A percentile compares a stretch with the other conserved stretches of the same genome.
phyloP scores from a whole-genome alignment of 2,113 vertebrate species.

The Sterrhoptilus dennistouni region DNA sequence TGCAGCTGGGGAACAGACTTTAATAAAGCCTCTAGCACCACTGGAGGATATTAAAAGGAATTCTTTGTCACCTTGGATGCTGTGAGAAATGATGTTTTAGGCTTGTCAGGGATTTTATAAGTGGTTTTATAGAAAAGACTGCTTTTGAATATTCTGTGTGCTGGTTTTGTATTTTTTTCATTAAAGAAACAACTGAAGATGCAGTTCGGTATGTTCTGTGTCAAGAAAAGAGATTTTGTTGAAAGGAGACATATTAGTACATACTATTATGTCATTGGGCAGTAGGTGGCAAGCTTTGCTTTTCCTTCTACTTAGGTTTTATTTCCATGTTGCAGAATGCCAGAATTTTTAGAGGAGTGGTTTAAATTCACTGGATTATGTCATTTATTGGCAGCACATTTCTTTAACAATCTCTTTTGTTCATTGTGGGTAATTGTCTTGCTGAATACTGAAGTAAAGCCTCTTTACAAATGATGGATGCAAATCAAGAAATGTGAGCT shows the following conservation, averaged over 20 bases:
- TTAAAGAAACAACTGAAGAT: not conserved
- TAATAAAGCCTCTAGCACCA: not conserved
- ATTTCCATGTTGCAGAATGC: slow-evolving; percentile 43
- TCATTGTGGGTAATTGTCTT: slow-evolving; percentile 28
- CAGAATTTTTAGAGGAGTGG: slow-evolving; percentile 58
- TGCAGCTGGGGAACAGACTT: not conserved
- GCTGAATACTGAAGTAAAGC: slow-evolving; percentile 9
- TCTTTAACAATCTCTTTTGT: slow-evolving; percentile 28
- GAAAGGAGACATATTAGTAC: not conserved
- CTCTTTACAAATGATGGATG: not conserved
- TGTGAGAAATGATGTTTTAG: slow-evolving; percentile 6
- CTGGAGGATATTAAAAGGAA: slow-evolving; percentile 43
- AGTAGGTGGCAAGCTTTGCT: slow-evolving; percentile 84
- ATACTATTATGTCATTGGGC: slow-evolving; percentile 71
- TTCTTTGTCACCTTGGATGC: slow-evolving; percentile 28
- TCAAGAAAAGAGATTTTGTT: not conserved
- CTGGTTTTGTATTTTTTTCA: not conserved
- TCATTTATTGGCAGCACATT: slow-evolving; percentile 59
- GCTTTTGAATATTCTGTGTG: not conserved
- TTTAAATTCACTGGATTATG: slow-evolving; percentile 66
- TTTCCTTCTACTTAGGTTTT: slow-evolving; percentile 64
- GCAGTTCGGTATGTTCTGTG: not conserved
- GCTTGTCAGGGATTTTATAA: not conserved
- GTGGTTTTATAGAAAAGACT: not conserved
- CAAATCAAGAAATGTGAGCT: slow-evolving; percentile 37